Conservation (phyloP, 2,888 invertebrate genomes). For the Folsomia manolachei region DNA sequence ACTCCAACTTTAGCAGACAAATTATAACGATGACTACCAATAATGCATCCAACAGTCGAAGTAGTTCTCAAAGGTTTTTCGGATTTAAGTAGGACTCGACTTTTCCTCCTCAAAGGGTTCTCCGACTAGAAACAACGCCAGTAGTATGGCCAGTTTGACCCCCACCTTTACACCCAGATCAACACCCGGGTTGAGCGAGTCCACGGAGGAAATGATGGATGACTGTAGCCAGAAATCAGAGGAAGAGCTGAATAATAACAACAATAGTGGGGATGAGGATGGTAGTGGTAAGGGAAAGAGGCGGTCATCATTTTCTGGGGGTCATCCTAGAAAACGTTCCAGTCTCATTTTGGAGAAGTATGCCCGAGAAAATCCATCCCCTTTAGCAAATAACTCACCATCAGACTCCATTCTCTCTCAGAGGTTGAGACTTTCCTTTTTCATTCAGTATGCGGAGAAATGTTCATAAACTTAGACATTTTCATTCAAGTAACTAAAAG, state of each 20-base stretch:
- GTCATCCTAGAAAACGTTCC: conserved; percentile 49
- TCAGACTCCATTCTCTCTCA: conserved; percentile 50
- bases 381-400: conserved; percentile 31
- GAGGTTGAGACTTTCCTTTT: conserved; percentile 64
- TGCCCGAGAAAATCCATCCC: conserved; percentile 47
- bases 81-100: conserved; percentile 42
- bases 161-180: conserved; percentile 46
- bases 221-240: conserved; percentile 14
- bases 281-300: conserved; percentile 30
- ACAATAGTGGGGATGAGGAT: conserved; percentile 9
- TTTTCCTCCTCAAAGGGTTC: conserved; percentile 41
- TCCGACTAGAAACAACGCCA: conserved; percentile 39
- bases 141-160: conserved; percentile 44
- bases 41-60: conserved; percentile 41
- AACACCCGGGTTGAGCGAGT: conserved; percentile 43
- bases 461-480: conserved; percentile 41
- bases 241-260: conserved; percentile 14
- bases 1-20: not conserved
- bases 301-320: conserved; percentile 20
- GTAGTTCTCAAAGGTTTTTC: conserved; percentile 42
- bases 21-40: too few relatives aligned
- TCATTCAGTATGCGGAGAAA: conserved; percentile 73
- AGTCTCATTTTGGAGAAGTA: conserved; percentile 51
- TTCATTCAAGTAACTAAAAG: too few relatives aligned
- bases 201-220: conserved; percentile 36